Base-by-base conservation (phyloP, 2,888 invertebrate species). In the Pardosa pseudoannulata region DNA sequence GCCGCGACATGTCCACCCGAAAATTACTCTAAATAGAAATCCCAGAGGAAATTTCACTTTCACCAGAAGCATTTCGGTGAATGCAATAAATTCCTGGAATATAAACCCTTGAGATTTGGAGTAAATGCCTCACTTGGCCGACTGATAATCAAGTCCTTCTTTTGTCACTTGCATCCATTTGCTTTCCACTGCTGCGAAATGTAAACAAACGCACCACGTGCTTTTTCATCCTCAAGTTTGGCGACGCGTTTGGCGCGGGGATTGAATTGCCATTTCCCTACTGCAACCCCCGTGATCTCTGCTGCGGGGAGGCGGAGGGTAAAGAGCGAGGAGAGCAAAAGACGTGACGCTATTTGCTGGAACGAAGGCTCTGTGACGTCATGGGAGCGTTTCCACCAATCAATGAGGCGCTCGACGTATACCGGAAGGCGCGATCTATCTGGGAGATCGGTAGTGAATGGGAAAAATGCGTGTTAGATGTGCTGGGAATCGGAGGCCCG, bases 291-390 rank as follows among this genome's bases (percentile, higher is more conserved):
- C 36, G 9, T 75, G 75, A 71, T 83, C 75, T 82, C 82, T 71
- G 75, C 31, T 65, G 64, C 19, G 65, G 80, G 31, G 83, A 85
- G 78, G 78, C 78, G 78, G 83, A 78, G 78, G 83, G 78, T 76
- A 75, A 82, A 85, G 68, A 85, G 83, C 65, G 83, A 65, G 68
- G 80, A 83, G 81, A 81, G 81, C 81, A 71, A 76, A 83, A 83
- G 83, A 85, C 83, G 83, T 85, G 78, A 85, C 83, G 83, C 83
- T 73, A 85, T 85, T 85, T 85, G 83, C 83, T 85, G 83, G 83
- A 85, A 85, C 83, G 78, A 78, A 50, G 78, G 36, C 41, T 56
- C 39, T 67, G 39, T 85, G 83, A 85, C 83, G 83, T 85, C 83
- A 85, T 73, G 39, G 31, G 28, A 62, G 50, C 39, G 65, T 65